Evolutionary conservation across 2,113 vertebrate species (phyloP), one percentile per base, ranked within the genome.

Genomic region (Urocynchramus pylzowi): DNA sequence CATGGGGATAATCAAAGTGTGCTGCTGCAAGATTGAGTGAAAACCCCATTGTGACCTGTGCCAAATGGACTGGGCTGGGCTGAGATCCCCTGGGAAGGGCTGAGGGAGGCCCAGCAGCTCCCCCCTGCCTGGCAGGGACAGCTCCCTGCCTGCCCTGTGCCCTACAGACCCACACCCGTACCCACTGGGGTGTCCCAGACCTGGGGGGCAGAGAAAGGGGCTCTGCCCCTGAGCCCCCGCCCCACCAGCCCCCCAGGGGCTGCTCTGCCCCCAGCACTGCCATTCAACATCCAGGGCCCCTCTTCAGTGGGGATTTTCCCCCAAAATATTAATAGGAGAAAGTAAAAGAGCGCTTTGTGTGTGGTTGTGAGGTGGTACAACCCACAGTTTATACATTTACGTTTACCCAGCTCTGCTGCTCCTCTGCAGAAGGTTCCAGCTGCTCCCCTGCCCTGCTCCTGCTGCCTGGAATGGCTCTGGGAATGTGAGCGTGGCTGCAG

Each of bases 331-430:
- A 6, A 41, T 11, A 6, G n/a, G 5, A 57, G 17, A 16, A n/a
- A 30, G n/a, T 6, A 8, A 41, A 61, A 45, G 3, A 0, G 9
- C 0, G 6, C 20, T 13, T 10, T 42, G 14, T 27, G 22, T 6
- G 8, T 42, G 30, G 11, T 28, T 5, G 5, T 1, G 20, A 6
- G 1, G 0, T 11, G 23, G 10, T 2, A 10, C 10, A 64, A 64
- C 1, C 23, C 18, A n/a, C 5, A 1, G 0, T 5, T 33, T 5
- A 0, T 1, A 0, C n/a, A n/a, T n/a, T n/a, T n/a, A n/a, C n/a
- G n/a, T 74, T 37, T 17, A 9, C 2, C 8, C n/a, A 11, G 24
- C 19, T 4, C 49, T 11, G 41, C 44, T 22, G 10, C 3, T 7
- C 13, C 81, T 9, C 1, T 6, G 41, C 41, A 39, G 35, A 5